Base-by-base conservation (phyloP, 2,888 invertebrate genomes). In the Aleiodes leptofemur region DNA sequence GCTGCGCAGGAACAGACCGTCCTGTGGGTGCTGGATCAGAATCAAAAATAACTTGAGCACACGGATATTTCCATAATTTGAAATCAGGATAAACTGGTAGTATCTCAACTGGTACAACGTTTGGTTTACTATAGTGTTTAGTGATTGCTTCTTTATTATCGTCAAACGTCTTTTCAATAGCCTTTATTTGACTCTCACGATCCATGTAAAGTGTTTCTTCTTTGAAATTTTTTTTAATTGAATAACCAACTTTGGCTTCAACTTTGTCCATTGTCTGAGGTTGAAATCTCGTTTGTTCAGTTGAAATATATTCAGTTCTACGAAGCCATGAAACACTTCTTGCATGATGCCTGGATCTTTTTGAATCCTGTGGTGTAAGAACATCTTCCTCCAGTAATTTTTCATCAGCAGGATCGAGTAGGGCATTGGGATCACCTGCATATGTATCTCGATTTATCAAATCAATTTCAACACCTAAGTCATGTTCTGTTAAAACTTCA, bases 221-320 rank as follows among this genome's bases (percentile, higher is more conserved):
- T 86, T 92, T 93, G 83, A 96, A 93, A 87, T 95, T 95, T 90
- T 98, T 98, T 90, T 99, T 98, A 82, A 98, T 97, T 90, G 97
- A 98, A 90, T 97, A 99, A 87, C 99, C 99, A 74, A 99, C 98
- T 93, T 98, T 99, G 0, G 98, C 98, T 92, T 99, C 99, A 87
- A 98, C 97, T 92, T 98, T 98, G 87, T 99, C 98, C 92, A 96
- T 95, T 81, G 96, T 96, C 89, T 97, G 96, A 16, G 98, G 97
- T 88, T 98, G 98, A 90, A 98, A 99, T 79, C 99, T 93, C 23
- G 98, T 99, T 89, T 97, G 98, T 90, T 99, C 99, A 53, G 99
- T 98, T 4, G 98, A 98, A 85, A 99, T 99, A 86, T 99, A 99
- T 90, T 99, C 99, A 0, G 99, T 99, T 82, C 98, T 95, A 71